These are phyloP conservation scores for Vicugna pacos DNA, from an alignment of 2,113 vertebrate genomes.

Conservation along the genomic window DNA sequence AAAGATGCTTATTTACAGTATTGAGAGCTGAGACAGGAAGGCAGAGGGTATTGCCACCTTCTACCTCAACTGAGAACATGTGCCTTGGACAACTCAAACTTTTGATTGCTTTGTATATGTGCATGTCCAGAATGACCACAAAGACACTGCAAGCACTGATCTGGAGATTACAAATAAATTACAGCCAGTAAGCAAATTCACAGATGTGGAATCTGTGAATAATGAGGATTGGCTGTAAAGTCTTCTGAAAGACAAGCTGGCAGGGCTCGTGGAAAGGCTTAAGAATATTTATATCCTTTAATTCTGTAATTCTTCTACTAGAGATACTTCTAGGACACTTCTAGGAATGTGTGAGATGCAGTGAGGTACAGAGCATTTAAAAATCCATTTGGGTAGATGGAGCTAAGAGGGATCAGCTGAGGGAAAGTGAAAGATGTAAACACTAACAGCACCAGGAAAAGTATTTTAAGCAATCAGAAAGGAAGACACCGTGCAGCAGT, in stretches of 20 bases:
- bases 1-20: neutral
- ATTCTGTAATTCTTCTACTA: neutral
- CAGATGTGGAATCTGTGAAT: neutral
- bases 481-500: neutral
- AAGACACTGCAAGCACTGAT: neutral
- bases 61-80: neutral
- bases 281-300: neutral
- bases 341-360: neutral
- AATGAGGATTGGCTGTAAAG: neutral
- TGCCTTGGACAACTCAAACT: neutral
- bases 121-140: neutral
- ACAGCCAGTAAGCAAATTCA: neutral
- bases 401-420: neutral
- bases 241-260: neutral
- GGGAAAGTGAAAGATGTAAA: neutral
- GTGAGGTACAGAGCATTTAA: neutral
- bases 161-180: neutral
- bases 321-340: neutral
- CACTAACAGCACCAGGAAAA: neutral
- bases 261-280: neutral
- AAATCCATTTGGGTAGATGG: neutral
- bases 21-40: neutral
- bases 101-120: neutral
- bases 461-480: neutral
- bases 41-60: neutral